These are phyloP conservation scores for Drosophila elegans DNA, from an alignment of 1,140 invertebrate genomes.

Conservation along the genomic window DNA sequence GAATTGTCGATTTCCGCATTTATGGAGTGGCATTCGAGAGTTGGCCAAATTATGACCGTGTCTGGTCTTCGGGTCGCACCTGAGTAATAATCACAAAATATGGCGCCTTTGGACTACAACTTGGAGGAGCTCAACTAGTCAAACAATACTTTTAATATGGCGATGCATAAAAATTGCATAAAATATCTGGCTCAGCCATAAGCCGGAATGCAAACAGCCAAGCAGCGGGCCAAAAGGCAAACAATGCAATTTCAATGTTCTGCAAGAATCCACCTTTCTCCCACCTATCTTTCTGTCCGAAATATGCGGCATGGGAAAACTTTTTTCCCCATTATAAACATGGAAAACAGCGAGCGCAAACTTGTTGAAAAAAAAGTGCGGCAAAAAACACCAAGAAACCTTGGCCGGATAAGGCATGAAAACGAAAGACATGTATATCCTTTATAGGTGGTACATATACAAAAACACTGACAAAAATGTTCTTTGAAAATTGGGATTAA, in stretches of 20 bases:
- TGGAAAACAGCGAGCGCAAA: slow-evolving; percentile 70
- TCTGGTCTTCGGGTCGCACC: slow-evolving; percentile 19
- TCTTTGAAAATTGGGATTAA: no score
- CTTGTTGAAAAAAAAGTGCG: slow-evolving; percentile 68
- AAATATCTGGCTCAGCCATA: slow-evolving; percentile 55
- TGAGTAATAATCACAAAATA: slow-evolving; percentile 62
- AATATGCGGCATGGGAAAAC: slow-evolving; percentile 69
- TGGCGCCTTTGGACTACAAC: slow-evolving; percentile 58
- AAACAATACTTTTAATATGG: slow-evolving; percentile 72
- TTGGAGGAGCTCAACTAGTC: slow-evolving; percentile 67
- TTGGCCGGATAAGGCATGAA: slow-evolving; percentile 69
- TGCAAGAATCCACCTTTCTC: slow-evolving; percentile 2
- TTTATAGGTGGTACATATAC: slow-evolving; percentile 29
- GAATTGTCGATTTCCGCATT: slow-evolving; percentile 62
- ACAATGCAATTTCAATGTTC: slow-evolving; percentile 72
- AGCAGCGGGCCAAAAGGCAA: slow-evolving; percentile 71
- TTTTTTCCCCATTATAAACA: slow-evolving; percentile 39
- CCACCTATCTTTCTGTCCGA: slow-evolving; percentile 4
- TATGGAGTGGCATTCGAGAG: slow-evolving; percentile 27
- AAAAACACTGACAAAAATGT: slow-evolving; percentile 5
- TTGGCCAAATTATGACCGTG: slow-evolving; percentile 37
- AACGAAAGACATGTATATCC: slow-evolving; percentile 58
- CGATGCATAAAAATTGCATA: slow-evolving; percentile 70
- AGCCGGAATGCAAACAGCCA: slow-evolving; percentile 74
- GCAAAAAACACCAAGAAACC: slow-evolving; percentile 61